Evolutionary conservation across 2,797 vertebrate species (phyloP).

Genomic region (Lepilemur septentrionalis): DNA sequence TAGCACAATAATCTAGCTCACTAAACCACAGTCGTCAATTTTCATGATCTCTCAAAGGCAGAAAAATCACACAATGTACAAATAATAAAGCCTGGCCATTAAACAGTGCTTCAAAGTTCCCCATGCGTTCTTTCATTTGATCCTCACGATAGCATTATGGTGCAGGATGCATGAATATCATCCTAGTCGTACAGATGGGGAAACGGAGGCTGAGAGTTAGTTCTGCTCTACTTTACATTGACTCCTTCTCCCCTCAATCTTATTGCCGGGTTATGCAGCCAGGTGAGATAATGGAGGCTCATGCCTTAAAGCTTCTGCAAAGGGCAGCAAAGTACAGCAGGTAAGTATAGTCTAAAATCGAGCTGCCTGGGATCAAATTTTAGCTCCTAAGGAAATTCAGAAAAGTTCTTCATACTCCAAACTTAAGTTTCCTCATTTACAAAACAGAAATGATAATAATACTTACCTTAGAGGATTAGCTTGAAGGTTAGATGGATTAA

Average conservation of each 20-base stretch:
- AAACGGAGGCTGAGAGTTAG: background rate
- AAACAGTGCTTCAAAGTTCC: background rate
- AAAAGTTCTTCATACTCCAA: background rate
- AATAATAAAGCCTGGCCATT: background rate
- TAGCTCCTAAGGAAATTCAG: background rate
- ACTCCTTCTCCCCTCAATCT: background rate
- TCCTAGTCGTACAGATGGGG: background rate
- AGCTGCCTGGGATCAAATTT: background rate
- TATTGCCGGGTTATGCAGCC: background rate
- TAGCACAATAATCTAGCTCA: background rate
- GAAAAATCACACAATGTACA: background rate
- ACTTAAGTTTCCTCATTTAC: background rate
- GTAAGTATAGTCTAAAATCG: background rate
- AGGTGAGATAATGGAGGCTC: background rate
- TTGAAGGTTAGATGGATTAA: background rate
- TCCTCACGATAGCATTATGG: background rate
- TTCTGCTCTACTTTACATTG: background rate
- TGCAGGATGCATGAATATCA: background rate
- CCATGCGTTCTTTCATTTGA: background rate
- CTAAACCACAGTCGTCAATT: background rate
- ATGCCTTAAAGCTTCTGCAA: rapidly evolving
- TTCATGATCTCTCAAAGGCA: background rate
- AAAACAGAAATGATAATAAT: background rate
- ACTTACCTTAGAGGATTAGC: background rate
- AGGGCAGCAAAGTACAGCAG: background rate